These are phyloP conservation scores for Cremastinae sp. DNA, from an alignment of 2,888 invertebrate species.

Conservation along the genomic window DNA sequence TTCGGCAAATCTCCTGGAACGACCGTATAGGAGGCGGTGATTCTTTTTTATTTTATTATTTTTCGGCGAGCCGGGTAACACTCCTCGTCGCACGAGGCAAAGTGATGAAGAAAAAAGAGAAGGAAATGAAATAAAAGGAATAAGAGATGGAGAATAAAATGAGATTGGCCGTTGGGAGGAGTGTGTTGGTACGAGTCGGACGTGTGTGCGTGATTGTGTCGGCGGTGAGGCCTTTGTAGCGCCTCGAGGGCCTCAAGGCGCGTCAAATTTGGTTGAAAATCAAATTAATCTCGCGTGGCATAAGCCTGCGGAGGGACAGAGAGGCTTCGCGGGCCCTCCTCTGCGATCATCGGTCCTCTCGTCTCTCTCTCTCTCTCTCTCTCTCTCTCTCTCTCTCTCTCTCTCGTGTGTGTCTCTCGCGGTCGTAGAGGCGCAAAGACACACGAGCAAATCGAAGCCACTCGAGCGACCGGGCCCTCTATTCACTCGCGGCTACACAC, in stretches of 20 bases:
- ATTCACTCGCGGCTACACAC: slow-evolving; percentile 28
- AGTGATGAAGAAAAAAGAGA: background rate
- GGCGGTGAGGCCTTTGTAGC: slow-evolving; percentile 70
- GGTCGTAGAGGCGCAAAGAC: slow-evolving; percentile 64
- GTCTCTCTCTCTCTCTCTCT: slow-evolving; percentile 10
- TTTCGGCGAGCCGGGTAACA: slow-evolving; percentile 6
- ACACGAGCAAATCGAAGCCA: slow-evolving; percentile 75
- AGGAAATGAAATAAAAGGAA: slow-evolving; percentile 29
- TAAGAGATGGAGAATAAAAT: slow-evolving; percentile 30
- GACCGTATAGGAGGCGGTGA: background rate
- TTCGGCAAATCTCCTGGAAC: no score
- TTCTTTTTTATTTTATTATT: slow-evolving; percentile 10
- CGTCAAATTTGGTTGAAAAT: slow-evolving; percentile 78
- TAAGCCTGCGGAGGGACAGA: slow-evolving; percentile 58
- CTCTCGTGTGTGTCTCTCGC: slow-evolving; percentile 30
- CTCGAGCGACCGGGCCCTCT: slow-evolving; percentile 65
- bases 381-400: slow-evolving; percentile 46
- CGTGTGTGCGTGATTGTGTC: slow-evolving; percentile 42
- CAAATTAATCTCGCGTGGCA: slow-evolving; percentile 76
- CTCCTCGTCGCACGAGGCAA: slow-evolving; percentile 31
- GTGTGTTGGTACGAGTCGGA: background rate
- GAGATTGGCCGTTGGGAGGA: slow-evolving; percentile 39
- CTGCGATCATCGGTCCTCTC: slow-evolving; percentile 52
- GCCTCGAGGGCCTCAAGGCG: slow-evolving; percentile 70
- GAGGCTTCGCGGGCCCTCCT: slow-evolving; percentile 64